phyloP scores from a whole-genome alignment of 1,140 invertebrate genomes.

The Metaphire vulgaris region DNA sequence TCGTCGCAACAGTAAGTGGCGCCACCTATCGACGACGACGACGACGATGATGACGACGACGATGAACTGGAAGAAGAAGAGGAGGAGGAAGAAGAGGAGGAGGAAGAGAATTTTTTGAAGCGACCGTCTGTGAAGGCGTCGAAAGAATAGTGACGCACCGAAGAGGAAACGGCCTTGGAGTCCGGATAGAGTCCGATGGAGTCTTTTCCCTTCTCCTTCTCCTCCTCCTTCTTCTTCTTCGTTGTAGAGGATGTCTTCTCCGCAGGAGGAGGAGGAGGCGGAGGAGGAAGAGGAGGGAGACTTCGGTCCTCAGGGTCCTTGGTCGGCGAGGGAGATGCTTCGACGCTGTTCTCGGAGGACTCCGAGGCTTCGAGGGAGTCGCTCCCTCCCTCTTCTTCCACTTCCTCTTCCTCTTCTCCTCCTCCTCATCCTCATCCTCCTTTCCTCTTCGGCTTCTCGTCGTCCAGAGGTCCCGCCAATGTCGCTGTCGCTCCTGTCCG shows the following conservation, averaged over 20 bases:
- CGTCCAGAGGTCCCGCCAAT: too few species aligned
- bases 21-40: not conserved
- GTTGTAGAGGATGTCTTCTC: too few species aligned
- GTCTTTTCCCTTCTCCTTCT: not conserved
- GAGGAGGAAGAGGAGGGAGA: too few species aligned
- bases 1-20: slow-evolving; percentile 83
- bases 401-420: not conserved
- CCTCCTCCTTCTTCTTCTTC: too few species aligned
- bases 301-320: too few species aligned
- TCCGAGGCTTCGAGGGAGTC: not conserved
- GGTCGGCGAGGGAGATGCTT: not conserved
- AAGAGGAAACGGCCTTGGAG: not conserved
- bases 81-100: not conserved
- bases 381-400: not conserved
- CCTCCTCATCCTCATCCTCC: too few species aligned
- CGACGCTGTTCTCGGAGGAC: not conserved
- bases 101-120: not conserved
- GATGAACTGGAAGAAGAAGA: not conserved
- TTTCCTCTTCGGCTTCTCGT: too few species aligned
- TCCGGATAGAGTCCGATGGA: not conserved
- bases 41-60: not conserved
- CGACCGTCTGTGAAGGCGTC: not conserved
- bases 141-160: not conserved
- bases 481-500: not conserved
- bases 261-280: too few species aligned